phyloP scores from a whole-genome alignment of 1,140 invertebrate species.

The Brachionus calyciflorus region DNA sequence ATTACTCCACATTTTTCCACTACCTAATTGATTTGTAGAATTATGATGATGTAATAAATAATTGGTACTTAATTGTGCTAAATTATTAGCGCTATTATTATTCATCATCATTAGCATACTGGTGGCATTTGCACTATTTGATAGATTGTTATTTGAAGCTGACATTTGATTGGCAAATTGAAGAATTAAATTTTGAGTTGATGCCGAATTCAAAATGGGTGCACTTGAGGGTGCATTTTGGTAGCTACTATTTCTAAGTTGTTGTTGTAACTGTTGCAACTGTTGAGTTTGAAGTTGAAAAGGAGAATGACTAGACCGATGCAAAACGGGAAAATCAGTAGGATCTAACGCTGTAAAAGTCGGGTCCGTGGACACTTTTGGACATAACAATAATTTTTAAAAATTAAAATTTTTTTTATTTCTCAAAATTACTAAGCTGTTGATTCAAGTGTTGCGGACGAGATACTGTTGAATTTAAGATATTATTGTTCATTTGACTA shows the following conservation, averaged over 20 bases:
- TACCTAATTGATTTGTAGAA: slow-evolving; percentile 20
- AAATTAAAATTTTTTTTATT: not conserved
- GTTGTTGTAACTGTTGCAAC: not conserved
- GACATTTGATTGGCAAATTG: slow-evolving; percentile 35
- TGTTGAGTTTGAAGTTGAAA: slow-evolving; percentile 17
- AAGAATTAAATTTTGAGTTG: slow-evolving; percentile 21
- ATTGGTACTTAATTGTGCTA: slow-evolving; percentile 31
- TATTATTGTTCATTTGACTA: slow-evolving; percentile 13
- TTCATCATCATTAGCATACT: slow-evolving; percentile 43
- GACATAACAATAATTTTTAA: not conserved
- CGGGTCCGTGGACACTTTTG: slow-evolving; percentile 27
- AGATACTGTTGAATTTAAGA: slow-evolving; percentile 23
- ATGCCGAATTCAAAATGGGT: not conserved
- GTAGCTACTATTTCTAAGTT: not conserved
- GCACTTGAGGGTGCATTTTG: not conserved
- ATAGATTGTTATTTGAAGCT: not conserved
- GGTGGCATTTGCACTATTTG: slow-evolving; percentile 3
- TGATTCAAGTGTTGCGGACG: slow-evolving; percentile 17
- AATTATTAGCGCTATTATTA: slow-evolving; percentile 38
- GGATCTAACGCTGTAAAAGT: slow-evolving; percentile 27
- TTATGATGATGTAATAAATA: slow-evolving; percentile 36
- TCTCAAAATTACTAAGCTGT: not conserved
- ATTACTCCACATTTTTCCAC: slow-evolving; percentile 45
- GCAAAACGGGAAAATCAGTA: slow-evolving; percentile 22
- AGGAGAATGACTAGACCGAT: slow-evolving; percentile 23